A percentile compares a stretch with the other conserved stretches of the same genome.
These are phyloP conservation scores for Taenioides sp. DNA, from an alignment of 2,797 vertebrate genomes.

Conservation along the genomic window DNA sequence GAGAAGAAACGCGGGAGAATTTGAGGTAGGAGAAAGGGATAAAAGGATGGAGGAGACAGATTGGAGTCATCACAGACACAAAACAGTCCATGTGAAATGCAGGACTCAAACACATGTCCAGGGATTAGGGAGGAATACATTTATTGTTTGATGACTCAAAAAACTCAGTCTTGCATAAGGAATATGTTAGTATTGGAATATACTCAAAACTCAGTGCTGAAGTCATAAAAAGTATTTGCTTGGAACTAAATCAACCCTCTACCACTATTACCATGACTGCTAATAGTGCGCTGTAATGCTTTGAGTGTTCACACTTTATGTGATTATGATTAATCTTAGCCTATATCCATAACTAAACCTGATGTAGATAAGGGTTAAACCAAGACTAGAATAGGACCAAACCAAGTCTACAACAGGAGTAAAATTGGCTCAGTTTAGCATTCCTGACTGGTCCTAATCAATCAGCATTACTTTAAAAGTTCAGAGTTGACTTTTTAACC, in stretches of 20 bases:
- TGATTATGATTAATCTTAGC: too few species aligned
- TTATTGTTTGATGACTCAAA: not conserved
- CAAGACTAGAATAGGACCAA: too few species aligned
- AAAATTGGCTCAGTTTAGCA: too few species aligned
- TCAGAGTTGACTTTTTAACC: not conserved
- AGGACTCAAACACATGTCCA: not conserved
- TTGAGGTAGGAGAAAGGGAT: conserved; percentile 7
- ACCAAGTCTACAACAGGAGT: too few species aligned
- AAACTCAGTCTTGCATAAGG: not conserved
- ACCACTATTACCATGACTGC: not conserved
- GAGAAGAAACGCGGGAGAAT: conserved; percentile 13
- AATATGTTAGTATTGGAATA: not conserved
- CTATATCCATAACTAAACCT: too few species aligned
- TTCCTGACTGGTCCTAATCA: too few species aligned
- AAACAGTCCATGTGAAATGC: not conserved
- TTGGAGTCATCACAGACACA: conserved; percentile 5
- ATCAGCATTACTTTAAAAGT: too few species aligned
- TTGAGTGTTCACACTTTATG: not conserved
- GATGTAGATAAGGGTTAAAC: too few species aligned
- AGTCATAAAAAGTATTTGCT: not conserved
- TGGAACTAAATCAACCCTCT: not conserved
- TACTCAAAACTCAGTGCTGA: not conserved
- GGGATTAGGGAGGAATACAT: not conserved
- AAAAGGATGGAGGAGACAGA: conserved; percentile 4
- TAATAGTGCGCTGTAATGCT: not conserved